These are phyloP conservation scores for Lemur catta DNA, from an alignment of 2,797 vertebrate genomes.

Conservation along the genomic window DNA sequence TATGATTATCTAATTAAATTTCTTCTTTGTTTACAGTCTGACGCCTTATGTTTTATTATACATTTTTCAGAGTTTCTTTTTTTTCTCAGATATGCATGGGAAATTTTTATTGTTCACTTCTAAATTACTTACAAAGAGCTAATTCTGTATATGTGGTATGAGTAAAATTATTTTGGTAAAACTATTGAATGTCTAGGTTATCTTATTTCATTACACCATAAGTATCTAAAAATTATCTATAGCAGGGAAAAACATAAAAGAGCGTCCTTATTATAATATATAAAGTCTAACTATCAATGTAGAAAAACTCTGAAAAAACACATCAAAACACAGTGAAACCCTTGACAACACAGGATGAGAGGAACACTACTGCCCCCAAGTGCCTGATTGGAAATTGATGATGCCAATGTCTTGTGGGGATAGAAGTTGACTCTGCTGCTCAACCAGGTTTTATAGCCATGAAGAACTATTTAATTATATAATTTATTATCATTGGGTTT, in stretches of 20 bases:
- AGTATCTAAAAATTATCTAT: neutral
- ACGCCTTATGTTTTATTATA: neutral
- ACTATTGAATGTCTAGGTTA: neutral
- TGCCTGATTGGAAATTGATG: neutral
- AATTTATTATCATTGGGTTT: neutral
- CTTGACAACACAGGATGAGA: neutral
- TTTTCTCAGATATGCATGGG: neutral
- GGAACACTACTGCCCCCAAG: constrained; percentile 66
- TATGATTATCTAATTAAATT: neutral
- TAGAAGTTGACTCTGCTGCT: neutral
- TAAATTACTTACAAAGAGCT: neutral
- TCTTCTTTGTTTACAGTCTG: neutral
- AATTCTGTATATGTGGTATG: neutral
- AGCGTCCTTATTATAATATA: neutral
- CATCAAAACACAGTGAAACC: neutral
- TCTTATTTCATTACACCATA: neutral
- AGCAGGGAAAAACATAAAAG: neutral
- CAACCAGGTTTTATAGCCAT: neutral
- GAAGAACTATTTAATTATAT: neutral
- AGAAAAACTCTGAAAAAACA: neutral
- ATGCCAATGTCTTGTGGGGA: neutral
- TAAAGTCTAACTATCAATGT: neutral
- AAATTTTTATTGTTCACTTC: neutral
- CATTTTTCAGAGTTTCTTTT: neutral
- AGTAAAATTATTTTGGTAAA: constrained; percentile 17